Conservation (phyloP, 2,888 invertebrate genomes). For the Drosophila paranaensis region DNA sequence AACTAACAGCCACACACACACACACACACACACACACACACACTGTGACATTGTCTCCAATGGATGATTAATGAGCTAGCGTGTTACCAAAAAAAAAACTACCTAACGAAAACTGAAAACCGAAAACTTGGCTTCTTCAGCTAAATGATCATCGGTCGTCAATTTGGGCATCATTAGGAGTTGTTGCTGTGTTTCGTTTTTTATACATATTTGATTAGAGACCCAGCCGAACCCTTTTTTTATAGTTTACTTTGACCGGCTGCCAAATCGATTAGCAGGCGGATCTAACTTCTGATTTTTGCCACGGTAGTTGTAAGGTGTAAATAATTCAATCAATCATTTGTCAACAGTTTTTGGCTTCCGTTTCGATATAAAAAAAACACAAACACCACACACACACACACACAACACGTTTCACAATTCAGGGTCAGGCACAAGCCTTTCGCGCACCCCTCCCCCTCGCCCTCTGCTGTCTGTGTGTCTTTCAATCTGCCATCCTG, state of each 20-base stretch:
- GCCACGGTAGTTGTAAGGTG: constrained; percentile 74
- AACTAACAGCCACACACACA: constrained; percentile 42
- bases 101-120: constrained; percentile 23
- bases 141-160: constrained; percentile 77
- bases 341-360: constrained; percentile 78
- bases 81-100: constrained; percentile 43
- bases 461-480: neutral
- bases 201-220: constrained; percentile 7
- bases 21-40: constrained; percentile 19
- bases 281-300: constrained; percentile 77
- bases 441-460: neutral
- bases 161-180: constrained; percentile 80
- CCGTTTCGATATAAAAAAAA: constrained; percentile 56
- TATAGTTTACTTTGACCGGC: constrained; percentile 26
- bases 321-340: constrained; percentile 80
- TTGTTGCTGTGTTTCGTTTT: constrained; percentile 29
- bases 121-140: constrained; percentile 65
- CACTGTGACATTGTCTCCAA: constrained; percentile 72
- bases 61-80: constrained; percentile 77
- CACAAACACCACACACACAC: neutral
- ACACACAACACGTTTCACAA: constrained; percentile 13
- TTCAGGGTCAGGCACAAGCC: constrained; percentile 68
- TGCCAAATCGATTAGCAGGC: constrained; percentile 80
- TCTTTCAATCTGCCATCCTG: constrained; percentile 47
- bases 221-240: constrained; percentile 70